Evolutionary conservation across 2,888 invertebrate genomes (phyloP), one percentile per base, ranked within the genome.

Genomic region (Thecophora atra): DNA sequence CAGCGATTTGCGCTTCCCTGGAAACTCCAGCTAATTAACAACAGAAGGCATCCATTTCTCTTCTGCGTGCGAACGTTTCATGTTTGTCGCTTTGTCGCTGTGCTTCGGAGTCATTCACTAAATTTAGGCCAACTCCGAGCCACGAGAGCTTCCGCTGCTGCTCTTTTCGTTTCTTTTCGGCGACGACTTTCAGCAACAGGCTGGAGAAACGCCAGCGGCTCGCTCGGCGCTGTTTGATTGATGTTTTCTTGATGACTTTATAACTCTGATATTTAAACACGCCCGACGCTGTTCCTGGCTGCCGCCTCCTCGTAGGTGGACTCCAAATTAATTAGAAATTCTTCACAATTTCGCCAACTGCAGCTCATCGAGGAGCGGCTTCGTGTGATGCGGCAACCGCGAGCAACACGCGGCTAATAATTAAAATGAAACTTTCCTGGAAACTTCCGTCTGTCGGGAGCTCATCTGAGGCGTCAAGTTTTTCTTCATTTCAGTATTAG

Each of bases 221-320:
- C n/a, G 37, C 30, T 52, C 71, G 67, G 64, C 76, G 76, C 77
- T 78, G 77, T 80, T 82, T 82, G 82, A 82, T 82, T 82, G 82
- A 82, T 82, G 82, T 80, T 65, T 79, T 78, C 79, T 82, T 82
- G 82, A 82, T 82, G 82, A 82, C 81, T 82, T 80, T 76, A 82
- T 82, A 81, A 81, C 80, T 81, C 81, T 56, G 63, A 70, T 70
- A 63, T 52, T 58, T 8, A 63, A 70, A 52, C 30, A 8, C 24
- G 37, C 26, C 47, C 24, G 56, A 11, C 54, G 19, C 37, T 42
- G n/a, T 21, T n/a, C 3, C 21, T 47, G 24, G 44, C 64, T 11
- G 37, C 19, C 60, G 19, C 26, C n/a, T 13, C 42, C 58, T 68
- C 30, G 51, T 70, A 52, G 62, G 70, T 63, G 63, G 52, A 62